Percentiles rank a stretch among this genome's conserved stretches.
These are phyloP conservation scores for Tipula helvola DNA, from an alignment of 2,888 invertebrate species.

Conservation along the genomic window DNA sequence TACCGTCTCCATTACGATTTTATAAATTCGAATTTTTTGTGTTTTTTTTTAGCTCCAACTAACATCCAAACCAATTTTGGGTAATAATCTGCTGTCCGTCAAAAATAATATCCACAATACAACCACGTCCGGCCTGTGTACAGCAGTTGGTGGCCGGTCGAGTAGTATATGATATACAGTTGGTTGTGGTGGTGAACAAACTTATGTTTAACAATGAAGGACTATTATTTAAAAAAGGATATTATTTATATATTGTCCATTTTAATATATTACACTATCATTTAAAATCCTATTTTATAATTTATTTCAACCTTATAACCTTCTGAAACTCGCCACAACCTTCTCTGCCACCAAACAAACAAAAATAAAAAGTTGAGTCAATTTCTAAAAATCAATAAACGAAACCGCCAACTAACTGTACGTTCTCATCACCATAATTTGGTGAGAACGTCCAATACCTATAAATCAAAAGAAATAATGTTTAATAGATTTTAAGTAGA, in stretches of 20 bases:
- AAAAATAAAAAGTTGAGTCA: background rate
- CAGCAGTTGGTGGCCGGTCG: slow-evolving; percentile 28
- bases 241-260: background rate
- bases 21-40: background rate
- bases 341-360: background rate
- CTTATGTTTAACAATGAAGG: slow-evolving; percentile 17
- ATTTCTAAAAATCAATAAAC: background rate
- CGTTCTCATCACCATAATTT: background rate
- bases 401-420: background rate
- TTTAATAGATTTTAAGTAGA: background rate
- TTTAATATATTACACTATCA: background rate
- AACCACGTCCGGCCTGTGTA: slow-evolving; percentile 31
- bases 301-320: background rate
- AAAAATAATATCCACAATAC: slow-evolving; percentile 30
- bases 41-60: slow-evolving; percentile 16
- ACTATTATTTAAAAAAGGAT: background rate
- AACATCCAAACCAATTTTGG: slow-evolving; percentile 24
- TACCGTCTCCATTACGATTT: background rate
- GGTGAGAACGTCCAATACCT: background rate
- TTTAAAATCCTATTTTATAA: background rate
- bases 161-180: slow-evolving; percentile 28
- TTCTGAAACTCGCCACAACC: background rate
- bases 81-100: slow-evolving; percentile 24
- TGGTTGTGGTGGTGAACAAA: slow-evolving; percentile 14
- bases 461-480: background rate